Evolutionary conservation across 2,797 vertebrate species (phyloP).

Genomic region (Amblyraja radiata): DNA sequence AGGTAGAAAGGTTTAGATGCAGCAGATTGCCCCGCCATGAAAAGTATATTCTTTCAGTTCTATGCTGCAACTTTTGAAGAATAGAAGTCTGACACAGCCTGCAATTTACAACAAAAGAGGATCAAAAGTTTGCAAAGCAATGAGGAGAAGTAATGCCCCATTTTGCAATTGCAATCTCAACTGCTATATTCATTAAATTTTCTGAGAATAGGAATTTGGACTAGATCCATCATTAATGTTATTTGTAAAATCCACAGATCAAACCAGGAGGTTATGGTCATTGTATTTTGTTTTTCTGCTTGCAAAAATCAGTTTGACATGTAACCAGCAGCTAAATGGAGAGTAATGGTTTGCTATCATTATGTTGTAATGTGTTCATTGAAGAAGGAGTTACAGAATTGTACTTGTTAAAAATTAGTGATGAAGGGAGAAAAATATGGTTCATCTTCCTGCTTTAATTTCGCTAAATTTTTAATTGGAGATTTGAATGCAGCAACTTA

Average conservation of each 20-base stretch:
- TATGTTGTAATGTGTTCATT: not conserved
- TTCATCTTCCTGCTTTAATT: not conserved
- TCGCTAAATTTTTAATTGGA: not conserved
- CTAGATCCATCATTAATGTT: not conserved
- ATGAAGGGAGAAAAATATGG: not conserved
- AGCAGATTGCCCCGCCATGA: not conserved
- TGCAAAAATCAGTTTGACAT: not conserved
- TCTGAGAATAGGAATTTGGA: too few species aligned
- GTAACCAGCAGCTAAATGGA: not conserved
- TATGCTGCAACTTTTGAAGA: not conserved
- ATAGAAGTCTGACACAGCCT: not conserved
- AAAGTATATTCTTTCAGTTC: not conserved
- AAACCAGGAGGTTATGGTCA: not conserved
- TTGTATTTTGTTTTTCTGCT: not conserved
- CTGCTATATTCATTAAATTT: not conserved
- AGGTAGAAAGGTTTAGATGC: not conserved
- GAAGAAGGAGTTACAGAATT: not conserved
- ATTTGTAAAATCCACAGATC: not conserved
- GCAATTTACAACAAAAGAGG: not conserved
- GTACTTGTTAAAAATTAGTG: not conserved
- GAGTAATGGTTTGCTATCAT: not conserved
- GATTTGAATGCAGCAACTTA: not conserved
- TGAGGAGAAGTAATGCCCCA: not conserved
- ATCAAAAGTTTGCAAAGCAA: not conserved
- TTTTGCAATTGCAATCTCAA: not conserved